phyloP scores from a whole-genome alignment of 2,888 invertebrate species.

The Argyresthia albistria region DNA sequence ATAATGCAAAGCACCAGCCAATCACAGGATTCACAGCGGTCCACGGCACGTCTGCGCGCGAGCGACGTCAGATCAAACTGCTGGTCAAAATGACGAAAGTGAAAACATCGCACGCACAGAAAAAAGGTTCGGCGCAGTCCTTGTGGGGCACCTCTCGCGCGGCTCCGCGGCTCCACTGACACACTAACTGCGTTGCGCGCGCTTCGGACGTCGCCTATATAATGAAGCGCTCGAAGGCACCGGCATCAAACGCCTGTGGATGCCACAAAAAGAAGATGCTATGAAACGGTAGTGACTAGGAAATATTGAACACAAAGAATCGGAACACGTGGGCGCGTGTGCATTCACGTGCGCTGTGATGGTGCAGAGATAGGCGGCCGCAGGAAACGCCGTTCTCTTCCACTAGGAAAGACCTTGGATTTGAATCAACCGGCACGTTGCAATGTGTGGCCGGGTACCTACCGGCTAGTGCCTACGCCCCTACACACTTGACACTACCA shows the following conservation, averaged over 20 bases:
- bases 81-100: conserved; percentile 72
- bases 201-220: conserved; percentile 66
- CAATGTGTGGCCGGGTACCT: conserved; percentile 24
- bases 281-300: conserved; percentile 57
- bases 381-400: conserved; percentile 74
- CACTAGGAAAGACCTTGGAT: conserved; percentile 74
- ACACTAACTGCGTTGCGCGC: conserved; percentile 66
- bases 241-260: conserved; percentile 57
- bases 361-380: conserved; percentile 68
- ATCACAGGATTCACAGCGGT: conserved; percentile 64
- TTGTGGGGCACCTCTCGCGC: conserved; percentile 69
- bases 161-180: conserved; percentile 67
- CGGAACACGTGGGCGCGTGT: conserved; percentile 60
- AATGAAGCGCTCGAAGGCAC: conserved; percentile 59
- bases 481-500: conserved; percentile 1
- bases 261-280: conserved; percentile 67
- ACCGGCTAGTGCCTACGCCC: conserved; percentile 1
- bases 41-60: conserved; percentile 68
- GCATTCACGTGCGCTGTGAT: conserved; percentile 59
- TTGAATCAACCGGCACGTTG: conserved; percentile 63
- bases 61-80: conserved; percentile 70
- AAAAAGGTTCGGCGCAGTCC: conserved; percentile 68
- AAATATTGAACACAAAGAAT: conserved; percentile 66
- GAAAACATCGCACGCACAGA: conserved; percentile 71
- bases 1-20: conserved; percentile 55